Percentiles rank a stretch among this genome's conserved stretches.
phyloP scores from a whole-genome alignment of 2,888 invertebrate species.

The Agrenia bidenticulata region DNA sequence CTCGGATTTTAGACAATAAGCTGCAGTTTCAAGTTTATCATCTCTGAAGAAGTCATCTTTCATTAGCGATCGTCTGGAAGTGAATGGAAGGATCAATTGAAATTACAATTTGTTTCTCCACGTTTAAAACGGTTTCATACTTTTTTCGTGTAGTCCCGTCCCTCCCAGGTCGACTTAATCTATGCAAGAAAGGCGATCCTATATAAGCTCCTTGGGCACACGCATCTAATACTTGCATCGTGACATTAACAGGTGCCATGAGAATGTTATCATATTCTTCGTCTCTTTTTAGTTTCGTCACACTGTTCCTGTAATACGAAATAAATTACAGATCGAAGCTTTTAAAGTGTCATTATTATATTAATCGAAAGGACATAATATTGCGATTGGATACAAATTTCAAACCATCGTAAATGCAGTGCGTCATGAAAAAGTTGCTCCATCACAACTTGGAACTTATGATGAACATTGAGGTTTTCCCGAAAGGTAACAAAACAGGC shows the following conservation, averaged over 20 bases:
- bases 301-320: slow-evolving; percentile 20
- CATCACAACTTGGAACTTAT: slow-evolving; percentile 36
- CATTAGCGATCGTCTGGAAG: background rate
- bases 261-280: slow-evolving; percentile 32
- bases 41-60: background rate
- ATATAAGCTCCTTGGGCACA: slow-evolving; percentile 31
- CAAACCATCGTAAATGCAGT: slow-evolving; percentile 32
- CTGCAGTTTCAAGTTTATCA: background rate
- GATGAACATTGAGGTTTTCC: slow-evolving; percentile 36
- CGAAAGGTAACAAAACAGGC: slow-evolving; percentile 10
- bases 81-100: no score
- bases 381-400: no score
- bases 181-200: slow-evolving; percentile 23
- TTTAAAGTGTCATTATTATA: no score
- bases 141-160: no score
- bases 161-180: no score
- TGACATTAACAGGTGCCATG: slow-evolving; percentile 28
- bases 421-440: slow-evolving; percentile 36
- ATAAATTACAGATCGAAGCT: no score
- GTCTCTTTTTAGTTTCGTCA: slow-evolving; percentile 20
- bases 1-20: slow-evolving; percentile 27
- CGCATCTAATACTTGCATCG: slow-evolving; percentile 35
- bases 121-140: no score
- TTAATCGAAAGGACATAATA: no score
- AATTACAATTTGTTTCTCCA: no score